Base-by-base conservation (phyloP, 2,797 vertebrate species). In the Arnoldichthys spilopterus region DNA sequence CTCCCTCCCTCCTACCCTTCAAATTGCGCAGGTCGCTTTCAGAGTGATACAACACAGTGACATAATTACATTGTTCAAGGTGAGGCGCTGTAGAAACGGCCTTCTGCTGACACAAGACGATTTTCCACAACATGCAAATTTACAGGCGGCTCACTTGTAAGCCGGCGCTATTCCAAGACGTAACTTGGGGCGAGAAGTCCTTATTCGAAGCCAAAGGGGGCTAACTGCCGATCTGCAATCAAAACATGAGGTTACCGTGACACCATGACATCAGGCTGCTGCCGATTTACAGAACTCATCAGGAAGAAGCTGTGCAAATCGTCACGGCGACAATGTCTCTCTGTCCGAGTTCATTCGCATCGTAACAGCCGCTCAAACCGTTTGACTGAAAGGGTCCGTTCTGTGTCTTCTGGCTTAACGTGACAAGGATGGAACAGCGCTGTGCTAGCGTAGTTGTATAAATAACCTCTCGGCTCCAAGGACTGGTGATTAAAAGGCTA, bases 401-500 rank as follows among this genome's bases (percentile, higher is more conserved):
- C 43, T 45, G 43, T 45, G 43, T 45, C 43, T 45, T 45, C 37
- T 45, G 16, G 49, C 20, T n/a, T 51, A n/a, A 51, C 7, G 49
- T 51, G 24, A 61, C 24, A 61, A 15, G 13, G 3, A 53, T 34
- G 47, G 32, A 26, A 30, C 1, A 3, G 22, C 16, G 20, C 8
- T 51, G 16, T 26, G 43, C 66, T 8, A 28, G 49, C 24, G 30
- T 28, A 76, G 90, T 90, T 91, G 92, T 93, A 94, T 94, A 94
- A 90, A 95, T 95, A 94, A 92, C 93, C 92, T 93, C 93, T 93
- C 91, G 91, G 92, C 93, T 94, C 91, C 92, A 94, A 94, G 93
- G 92, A 53, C 89, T 90, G 93, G 92, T 94, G 95, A 96, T 95
- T 95, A 96, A 95, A 95, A 95, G 93, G 92, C 94, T 93, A 92